A percentile compares a stretch with the other conserved stretches of the same genome.
Evolutionary conservation across 2,797 vertebrate species (phyloP).

Genomic region (Arvicola amphibius): DNA sequence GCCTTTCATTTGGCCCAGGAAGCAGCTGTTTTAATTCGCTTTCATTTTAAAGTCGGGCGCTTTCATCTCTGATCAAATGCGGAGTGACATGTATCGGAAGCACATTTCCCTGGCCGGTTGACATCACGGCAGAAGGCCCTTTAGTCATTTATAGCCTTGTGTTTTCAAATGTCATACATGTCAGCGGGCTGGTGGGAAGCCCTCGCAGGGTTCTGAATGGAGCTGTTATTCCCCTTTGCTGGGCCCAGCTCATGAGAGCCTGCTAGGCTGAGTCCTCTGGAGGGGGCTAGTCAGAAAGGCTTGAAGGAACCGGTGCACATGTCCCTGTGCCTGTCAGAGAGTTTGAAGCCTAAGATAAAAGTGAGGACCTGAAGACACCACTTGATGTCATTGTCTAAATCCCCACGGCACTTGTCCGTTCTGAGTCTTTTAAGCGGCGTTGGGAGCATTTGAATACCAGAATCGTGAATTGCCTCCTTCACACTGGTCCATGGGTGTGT

Average conservation of each 20-base stretch:
- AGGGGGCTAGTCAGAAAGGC: background rate
- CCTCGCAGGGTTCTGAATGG: background rate
- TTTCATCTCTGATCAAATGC: constrained; percentile 67
- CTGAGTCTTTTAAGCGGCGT: background rate
- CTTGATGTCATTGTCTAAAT: background rate
- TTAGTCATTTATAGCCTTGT: constrained; percentile 27
- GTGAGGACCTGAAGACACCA: background rate
- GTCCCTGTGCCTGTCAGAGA: background rate
- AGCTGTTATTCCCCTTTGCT: background rate
- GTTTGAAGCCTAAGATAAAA: background rate
- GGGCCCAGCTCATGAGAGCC: background rate
- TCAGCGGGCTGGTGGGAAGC: background rate
- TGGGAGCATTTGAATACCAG: background rate
- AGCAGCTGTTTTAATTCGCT: constrained; percentile 62
- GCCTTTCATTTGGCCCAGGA: constrained; percentile 44
- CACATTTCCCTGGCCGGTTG: background rate
- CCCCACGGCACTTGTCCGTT: rapidly evolving
- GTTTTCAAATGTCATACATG: constrained; percentile 43
- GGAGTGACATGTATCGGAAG: background rate
- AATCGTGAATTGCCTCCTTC: background rate
- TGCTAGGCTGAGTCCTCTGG: rapidly evolving
- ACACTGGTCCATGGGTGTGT: background rate
- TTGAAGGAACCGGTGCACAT: background rate
- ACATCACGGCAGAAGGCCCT: background rate
- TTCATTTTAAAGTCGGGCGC: constrained; percentile 65